Evolutionary conservation across 2,888 invertebrate species (phyloP).

Genomic region (Andrena fulva): DNA sequence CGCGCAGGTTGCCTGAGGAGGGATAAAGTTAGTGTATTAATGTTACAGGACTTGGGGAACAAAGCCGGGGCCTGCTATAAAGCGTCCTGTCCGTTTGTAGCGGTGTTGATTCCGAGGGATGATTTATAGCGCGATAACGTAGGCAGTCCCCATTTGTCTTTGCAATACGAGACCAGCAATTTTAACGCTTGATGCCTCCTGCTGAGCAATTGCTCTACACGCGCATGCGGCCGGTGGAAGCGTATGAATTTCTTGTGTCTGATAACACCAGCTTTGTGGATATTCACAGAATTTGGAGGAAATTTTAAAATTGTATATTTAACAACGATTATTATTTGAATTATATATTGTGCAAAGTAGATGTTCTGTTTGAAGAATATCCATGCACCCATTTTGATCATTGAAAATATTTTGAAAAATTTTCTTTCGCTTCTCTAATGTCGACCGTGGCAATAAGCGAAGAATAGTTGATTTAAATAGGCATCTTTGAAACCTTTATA

Average conservation of each 20-base stretch:
- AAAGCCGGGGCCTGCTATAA: constrained; percentile 8
- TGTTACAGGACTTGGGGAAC: background rate
- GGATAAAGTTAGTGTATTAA: background rate
- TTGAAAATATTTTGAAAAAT: constrained; percentile 2
- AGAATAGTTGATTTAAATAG: background rate
- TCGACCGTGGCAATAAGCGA: no score
- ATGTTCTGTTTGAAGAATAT: background rate
- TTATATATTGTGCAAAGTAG: no score
- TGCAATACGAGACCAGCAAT: constrained; percentile 14
- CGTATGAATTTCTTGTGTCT: background rate
- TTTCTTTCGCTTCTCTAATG: background rate
- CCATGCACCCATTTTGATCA: background rate
- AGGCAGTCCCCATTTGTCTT: constrained; percentile 26
- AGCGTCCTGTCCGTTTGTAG: constrained; percentile 7
- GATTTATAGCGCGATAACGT: constrained; percentile 51
- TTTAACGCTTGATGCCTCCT: background rate
- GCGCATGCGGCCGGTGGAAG: background rate
- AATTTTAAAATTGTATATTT: background rate
- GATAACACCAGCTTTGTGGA: background rate
- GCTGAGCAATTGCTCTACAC: constrained; percentile 3
- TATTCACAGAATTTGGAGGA: background rate
- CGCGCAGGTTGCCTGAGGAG: no score
- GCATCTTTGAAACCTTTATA: background rate
- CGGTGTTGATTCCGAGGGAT: constrained; percentile 49
- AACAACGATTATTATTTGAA: no score